phyloP scores from a whole-genome alignment of 2,113 vertebrate genomes.

The Neodon shergylaensis region DNA sequence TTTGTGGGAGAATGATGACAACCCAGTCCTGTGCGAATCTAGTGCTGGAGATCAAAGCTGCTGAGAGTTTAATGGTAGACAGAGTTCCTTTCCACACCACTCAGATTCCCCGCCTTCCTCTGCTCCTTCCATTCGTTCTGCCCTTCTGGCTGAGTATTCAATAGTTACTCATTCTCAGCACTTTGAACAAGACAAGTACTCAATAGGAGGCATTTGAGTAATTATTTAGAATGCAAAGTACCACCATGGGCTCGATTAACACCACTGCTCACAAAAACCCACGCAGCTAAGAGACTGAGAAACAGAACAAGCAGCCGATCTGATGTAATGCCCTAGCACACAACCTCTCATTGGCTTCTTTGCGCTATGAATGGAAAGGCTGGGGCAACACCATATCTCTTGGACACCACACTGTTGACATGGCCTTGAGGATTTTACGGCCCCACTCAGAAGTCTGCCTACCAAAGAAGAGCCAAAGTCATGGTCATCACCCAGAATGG shows the following conservation, averaged over 20 bases:
- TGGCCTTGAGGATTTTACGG: neutral
- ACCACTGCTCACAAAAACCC: neutral
- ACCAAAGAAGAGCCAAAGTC: neutral
- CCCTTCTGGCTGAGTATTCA: neutral
- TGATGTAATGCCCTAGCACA: neutral
- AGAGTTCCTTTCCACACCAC: neutral
- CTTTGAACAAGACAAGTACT: neutral
- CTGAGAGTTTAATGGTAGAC: neutral
- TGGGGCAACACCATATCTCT: neutral
- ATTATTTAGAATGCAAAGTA: neutral
- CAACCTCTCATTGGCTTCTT: neutral
- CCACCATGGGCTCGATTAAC: no score
- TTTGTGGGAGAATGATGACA: neutral
- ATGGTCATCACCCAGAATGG: neutral
- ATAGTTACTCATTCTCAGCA: neutral
- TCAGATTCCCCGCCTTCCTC: neutral
- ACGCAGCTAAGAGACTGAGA: neutral
- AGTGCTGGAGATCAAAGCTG: neutral
- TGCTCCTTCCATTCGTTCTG: neutral
- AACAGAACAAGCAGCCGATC: neutral
- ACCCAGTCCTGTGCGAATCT: neutral
- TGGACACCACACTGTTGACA: neutral
- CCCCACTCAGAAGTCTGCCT: neutral
- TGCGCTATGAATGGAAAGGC: neutral
- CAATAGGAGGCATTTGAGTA: neutral